Percentiles rank a stretch among this genome's conserved stretches.
phyloP scores from a whole-genome alignment of 2,113 vertebrate species.

The Zingel zingel region DNA sequence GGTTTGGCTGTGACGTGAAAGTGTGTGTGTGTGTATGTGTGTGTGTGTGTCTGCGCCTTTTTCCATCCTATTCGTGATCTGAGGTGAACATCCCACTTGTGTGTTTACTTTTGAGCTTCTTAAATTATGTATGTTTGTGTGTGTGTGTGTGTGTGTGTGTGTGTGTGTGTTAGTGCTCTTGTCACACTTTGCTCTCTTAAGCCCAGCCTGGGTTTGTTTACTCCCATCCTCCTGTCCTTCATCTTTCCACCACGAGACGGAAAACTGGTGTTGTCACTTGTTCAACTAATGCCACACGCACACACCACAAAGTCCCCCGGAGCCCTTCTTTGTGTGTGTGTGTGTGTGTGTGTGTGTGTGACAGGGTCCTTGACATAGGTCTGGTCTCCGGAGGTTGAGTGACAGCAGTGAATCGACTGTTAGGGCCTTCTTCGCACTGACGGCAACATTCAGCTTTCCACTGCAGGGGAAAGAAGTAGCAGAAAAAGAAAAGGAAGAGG shows the following conservation, averaged over 20 bases:
- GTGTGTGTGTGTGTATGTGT: constrained; percentile 32
- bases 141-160: not conserved
- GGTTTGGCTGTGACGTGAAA: constrained; percentile 41
- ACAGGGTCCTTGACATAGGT: constrained; percentile 61
- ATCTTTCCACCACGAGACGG: constrained; percentile 53
- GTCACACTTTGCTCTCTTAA: constrained; percentile 34
- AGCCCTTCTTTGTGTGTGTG: constrained; percentile 25
- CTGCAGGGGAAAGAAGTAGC: constrained; percentile 25
- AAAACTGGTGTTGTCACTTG: constrained; percentile 69
- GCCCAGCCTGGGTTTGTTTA: constrained; percentile 50
- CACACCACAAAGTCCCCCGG: constrained; percentile 27
- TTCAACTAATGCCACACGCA: constrained; percentile 55
- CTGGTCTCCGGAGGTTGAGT: constrained; percentile 54
- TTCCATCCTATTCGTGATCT: not conserved
- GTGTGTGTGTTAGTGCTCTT: not conserved
- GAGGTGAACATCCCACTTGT: constrained; percentile 10
- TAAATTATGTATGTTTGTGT: not conserved
- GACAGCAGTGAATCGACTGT: constrained; percentile 50
- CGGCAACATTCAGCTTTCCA: constrained; percentile 36
- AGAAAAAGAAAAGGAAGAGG: constrained; percentile 14
- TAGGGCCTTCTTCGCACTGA: constrained; percentile 38
- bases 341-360: constrained; percentile 22
- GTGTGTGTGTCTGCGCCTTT: not conserved
- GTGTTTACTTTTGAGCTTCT: constrained; percentile 2
- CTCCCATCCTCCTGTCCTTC: constrained; percentile 44